Evolutionary conservation across 2,888 invertebrate genomes (phyloP).

Genomic region (Orchesella flavescens): DNA sequence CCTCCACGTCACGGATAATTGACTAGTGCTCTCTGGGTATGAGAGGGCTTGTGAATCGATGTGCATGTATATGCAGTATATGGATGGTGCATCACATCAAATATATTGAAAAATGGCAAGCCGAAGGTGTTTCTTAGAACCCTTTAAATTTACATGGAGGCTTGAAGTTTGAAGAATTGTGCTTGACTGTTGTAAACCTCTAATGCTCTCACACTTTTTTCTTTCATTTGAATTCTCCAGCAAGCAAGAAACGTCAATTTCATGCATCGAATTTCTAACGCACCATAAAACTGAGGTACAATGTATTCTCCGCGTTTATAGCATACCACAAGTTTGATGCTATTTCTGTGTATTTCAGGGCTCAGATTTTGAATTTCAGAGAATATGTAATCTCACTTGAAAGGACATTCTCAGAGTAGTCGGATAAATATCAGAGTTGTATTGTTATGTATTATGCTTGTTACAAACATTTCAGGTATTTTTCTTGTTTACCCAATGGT

Average conservation of each 20-base stretch:
- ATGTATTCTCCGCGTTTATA: too few species aligned
- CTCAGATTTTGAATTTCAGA: too few species aligned
- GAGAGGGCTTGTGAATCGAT: neutral
- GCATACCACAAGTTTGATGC: too few species aligned
- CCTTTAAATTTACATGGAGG: neutral
- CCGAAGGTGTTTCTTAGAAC: conserved; percentile 15
- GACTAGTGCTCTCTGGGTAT: conserved; percentile 37
- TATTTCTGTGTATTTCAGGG: too few species aligned
- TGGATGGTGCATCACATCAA: conserved; percentile 41
- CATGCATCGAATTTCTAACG: neutral
- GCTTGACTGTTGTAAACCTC: conserved; percentile 1
- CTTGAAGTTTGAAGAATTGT: conserved; percentile 16
- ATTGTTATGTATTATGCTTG: too few species aligned
- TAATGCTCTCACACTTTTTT: conserved; percentile 16
- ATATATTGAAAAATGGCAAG: conserved; percentile 50
- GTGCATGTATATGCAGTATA: conserved; percentile 18
- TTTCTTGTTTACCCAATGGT: neutral
- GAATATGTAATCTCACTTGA: too few species aligned
- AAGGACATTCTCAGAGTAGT: too few species aligned
- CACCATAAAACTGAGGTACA: too few species aligned
- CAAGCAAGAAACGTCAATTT: neutral
- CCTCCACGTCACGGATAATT: conserved; percentile 63
- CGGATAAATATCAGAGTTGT: too few species aligned
- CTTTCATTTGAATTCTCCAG: neutral
- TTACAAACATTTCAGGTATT: neutral